Conservation (phyloP, 2,113 vertebrate genomes). For the Ochotona princeps region DNA sequence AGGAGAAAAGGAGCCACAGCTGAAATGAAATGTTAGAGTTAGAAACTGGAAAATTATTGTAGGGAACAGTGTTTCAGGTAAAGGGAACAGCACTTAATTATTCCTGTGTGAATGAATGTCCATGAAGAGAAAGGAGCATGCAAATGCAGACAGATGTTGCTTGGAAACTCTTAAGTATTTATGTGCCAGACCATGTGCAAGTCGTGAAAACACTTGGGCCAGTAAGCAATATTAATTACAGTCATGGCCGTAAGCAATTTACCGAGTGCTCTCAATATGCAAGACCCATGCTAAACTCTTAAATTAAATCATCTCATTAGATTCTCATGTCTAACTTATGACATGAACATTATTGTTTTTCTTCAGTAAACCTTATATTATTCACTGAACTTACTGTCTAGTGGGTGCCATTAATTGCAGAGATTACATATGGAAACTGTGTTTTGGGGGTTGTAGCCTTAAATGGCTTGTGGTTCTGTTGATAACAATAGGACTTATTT, state of each 20-base stretch:
- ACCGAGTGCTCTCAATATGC: not conserved
- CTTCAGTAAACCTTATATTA: not conserved
- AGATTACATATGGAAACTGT: not conserved
- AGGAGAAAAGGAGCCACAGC: not conserved
- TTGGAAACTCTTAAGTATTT: not conserved
- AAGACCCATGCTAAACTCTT: not conserved
- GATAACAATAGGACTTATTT: not conserved
- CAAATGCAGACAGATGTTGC: not conserved
- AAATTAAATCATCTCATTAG: not conserved
- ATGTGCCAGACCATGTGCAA: not conserved
- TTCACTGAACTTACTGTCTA: not conserved
- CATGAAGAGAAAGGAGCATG: not conserved
- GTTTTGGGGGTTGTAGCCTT: not conserved
- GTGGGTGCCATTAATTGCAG: not conserved
- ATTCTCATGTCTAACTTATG: not conserved
- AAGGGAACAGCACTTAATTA: not conserved
- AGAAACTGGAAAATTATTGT: not conserved
- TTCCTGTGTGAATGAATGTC: not conserved
- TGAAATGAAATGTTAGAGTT: not conserved
- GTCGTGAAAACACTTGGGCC: not conserved
- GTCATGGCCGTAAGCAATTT: not conserved
- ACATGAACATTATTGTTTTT: not conserved
- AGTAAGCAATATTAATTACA: not conserved
- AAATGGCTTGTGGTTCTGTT: not conserved
- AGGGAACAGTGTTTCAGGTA: not conserved